These are phyloP conservation scores for Eonycteris spelaea DNA, from an alignment of 2,113 vertebrate species.

Conservation along the genomic window DNA sequence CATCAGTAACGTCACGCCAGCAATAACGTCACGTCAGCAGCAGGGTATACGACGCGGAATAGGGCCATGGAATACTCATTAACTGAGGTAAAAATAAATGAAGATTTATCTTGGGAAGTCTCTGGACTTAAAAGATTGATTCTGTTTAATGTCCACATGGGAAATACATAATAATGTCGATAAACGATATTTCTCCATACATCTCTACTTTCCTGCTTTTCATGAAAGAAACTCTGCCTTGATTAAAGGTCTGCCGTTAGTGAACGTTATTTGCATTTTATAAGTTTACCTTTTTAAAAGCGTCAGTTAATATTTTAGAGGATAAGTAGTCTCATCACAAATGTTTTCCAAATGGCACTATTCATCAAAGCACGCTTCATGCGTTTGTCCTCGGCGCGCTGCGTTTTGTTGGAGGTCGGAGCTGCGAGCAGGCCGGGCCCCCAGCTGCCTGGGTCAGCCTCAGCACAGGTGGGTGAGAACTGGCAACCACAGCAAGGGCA, in stretches of 20 bases:
- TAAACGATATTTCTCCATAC: background rate
- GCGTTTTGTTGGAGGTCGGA: background rate
- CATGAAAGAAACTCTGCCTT: background rate
- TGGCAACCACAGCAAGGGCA: fast-evolving
- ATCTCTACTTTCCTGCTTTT: background rate
- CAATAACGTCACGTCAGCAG: fast-evolving
- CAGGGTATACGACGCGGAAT: background rate
- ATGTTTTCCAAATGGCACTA: background rate
- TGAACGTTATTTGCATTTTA: background rate
- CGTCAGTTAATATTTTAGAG: background rate
- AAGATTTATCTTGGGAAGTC: background rate
- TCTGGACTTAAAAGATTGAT: background rate
- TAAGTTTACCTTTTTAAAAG: background rate
- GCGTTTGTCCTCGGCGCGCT: fast-evolving
- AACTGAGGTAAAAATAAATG: background rate
- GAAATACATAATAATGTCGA: background rate
- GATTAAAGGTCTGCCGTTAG: background rate
- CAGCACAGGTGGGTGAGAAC: background rate
- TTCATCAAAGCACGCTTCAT: background rate
- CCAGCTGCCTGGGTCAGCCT: background rate
- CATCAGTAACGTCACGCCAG: fast-evolving
- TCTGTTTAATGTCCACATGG: background rate
- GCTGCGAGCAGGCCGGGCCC: background rate
- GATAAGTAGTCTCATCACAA: background rate
- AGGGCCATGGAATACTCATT: background rate